These are phyloP conservation scores for Aleiodes alternator DNA, from an alignment of 2,888 invertebrate species.

Conservation along the genomic window DNA sequence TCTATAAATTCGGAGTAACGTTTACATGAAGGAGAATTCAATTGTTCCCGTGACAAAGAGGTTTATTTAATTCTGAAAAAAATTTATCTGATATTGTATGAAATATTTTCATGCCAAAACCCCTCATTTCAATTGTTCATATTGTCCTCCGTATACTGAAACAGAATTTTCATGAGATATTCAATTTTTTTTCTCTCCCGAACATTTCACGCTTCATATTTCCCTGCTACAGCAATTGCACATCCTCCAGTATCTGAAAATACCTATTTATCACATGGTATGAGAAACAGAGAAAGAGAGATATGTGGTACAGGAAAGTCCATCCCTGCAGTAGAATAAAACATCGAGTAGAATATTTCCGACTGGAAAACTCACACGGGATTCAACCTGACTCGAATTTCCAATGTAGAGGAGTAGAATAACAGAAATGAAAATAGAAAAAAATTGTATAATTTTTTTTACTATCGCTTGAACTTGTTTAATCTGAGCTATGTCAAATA, in stretches of 20 bases:
- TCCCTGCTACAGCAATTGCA: constrained; percentile 7
- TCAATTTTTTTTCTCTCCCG: constrained; percentile 3
- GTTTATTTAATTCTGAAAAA: neutral
- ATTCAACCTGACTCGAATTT: constrained; percentile 12
- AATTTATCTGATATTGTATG: too few species aligned
- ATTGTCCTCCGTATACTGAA: too few species aligned
- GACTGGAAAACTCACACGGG: constrained; percentile 31
- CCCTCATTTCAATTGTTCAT: too few species aligned
- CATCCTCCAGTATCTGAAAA: neutral
- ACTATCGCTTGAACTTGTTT: neutral
- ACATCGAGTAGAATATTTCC: constrained; percentile 42
- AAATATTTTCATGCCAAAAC: too few species aligned
- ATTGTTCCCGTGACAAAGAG: neutral
- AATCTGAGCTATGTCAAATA: constrained; percentile 7
- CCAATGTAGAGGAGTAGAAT: constrained; percentile 10
- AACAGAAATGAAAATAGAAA: neutral
- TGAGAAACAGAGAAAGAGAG: neutral
- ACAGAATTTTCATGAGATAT: neutral
- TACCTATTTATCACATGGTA: constrained; percentile 26
- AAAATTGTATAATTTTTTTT: constrained; percentile 8
- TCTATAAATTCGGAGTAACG: too few species aligned
- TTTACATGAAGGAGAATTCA: too few species aligned
- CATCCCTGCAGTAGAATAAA: constrained; percentile 38
- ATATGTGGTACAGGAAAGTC: constrained; percentile 25
- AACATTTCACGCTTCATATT: constrained; percentile 5